Conservation (phyloP, 2,797 vertebrate species). For the Molossus molossus region DNA sequence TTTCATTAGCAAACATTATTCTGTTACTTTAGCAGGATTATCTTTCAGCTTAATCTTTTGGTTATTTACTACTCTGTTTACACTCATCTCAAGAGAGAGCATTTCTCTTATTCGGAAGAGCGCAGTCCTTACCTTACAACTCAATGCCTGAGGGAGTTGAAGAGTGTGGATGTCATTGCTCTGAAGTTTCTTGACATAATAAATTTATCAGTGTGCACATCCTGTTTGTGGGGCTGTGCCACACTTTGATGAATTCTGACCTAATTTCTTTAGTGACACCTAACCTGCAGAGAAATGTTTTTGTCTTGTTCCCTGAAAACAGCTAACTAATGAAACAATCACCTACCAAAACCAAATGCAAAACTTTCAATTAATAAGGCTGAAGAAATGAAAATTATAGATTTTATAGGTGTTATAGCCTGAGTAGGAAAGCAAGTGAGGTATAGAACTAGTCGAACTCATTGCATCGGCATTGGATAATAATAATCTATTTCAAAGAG, state of each 20-base stretch:
- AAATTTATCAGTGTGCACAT: constrained; percentile 68
- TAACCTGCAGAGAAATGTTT: constrained; percentile 77
- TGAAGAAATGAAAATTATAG: constrained; percentile 73
- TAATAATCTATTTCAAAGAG: constrained; percentile 5
- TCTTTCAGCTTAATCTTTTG: constrained; percentile 67
- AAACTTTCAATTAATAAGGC: constrained; percentile 73
- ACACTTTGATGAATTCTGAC: constrained; percentile 81
- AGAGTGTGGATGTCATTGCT: constrained; percentile 44
- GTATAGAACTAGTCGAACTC: constrained; percentile 49
- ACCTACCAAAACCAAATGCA: constrained; percentile 77
- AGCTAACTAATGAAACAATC: constrained; percentile 84
- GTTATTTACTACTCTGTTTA: constrained; percentile 73
- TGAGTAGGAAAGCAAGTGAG: constrained; percentile 13
- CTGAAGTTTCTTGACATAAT: constrained; percentile 60
- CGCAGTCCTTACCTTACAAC: constrained; percentile 37
- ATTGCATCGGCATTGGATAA: neutral
- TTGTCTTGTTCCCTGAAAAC: constrained; percentile 72
- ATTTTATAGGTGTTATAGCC: constrained; percentile 13
- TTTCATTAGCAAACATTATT: neutral
- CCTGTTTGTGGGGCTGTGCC: constrained; percentile 69
- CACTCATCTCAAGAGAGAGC: constrained; percentile 74
- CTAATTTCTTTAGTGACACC: constrained; percentile 80
- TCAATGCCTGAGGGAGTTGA: constrained; percentile 58
- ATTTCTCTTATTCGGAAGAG: constrained; percentile 56
- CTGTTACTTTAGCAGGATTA: neutral